phyloP scores from a whole-genome alignment of 1,140 invertebrate species.

The Drosophila kurseongensis region DNA sequence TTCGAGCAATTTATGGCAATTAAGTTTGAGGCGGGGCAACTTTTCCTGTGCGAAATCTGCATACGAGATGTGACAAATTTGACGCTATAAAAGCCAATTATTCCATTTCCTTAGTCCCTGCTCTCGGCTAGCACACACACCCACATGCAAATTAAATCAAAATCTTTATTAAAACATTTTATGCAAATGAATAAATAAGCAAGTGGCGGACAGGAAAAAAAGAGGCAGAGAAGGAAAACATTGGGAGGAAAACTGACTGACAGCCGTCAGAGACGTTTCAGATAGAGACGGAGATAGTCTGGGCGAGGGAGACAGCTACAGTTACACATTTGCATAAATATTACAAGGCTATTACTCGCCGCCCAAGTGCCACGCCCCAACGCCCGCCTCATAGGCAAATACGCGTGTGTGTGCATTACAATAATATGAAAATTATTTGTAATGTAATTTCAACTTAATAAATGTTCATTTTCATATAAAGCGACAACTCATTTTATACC shows the following conservation, averaged over 20 bases:
- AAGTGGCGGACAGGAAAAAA: conserved; percentile 33
- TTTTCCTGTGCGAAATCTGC: conserved; percentile 22
- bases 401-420: conserved; percentile 54
- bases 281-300: conserved; percentile 8
- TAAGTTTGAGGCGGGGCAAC: background rate
- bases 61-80: conserved; percentile 40
- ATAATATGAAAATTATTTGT: conserved; percentile 80
- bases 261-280: conserved; percentile 14
- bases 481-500: conserved; percentile 46
- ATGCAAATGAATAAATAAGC: conserved; percentile 79
- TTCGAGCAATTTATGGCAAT: conserved; percentile 11
- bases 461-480: conserved; percentile 73
- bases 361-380: conserved; percentile 23
- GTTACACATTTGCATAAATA: conserved; percentile 78
- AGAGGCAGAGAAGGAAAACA: background rate
- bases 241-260: conserved; percentile 9
- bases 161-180: conserved; percentile 78
- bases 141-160: conserved; percentile 60
- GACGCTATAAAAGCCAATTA: conserved; percentile 47
- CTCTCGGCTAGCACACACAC: conserved; percentile 13
- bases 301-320: conserved; percentile 34
- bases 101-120: conserved; percentile 39
- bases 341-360: conserved; percentile 70
- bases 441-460: conserved; percentile 82
- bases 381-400: conserved; percentile 31